Base-by-base conservation (phyloP, 2,888 invertebrate species). In the Dicranocentrus wangi region DNA sequence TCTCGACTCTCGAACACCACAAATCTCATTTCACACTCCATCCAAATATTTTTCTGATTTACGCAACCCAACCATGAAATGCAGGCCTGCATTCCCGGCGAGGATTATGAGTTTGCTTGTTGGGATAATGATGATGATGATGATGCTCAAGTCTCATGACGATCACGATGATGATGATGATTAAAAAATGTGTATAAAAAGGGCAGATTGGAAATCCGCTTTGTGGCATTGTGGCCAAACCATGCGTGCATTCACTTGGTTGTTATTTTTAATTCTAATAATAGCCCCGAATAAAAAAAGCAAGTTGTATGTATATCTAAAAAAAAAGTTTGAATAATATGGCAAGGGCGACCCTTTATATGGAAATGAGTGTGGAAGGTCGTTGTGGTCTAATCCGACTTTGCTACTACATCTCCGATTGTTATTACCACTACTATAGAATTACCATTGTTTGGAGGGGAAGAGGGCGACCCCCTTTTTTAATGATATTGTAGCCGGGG, bases 21-120 rank as follows among this genome's bases (percentile, higher is more conserved):
- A 58, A 58, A 70, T 70, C 69, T 47, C 69, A 70, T 70, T 58
- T 70, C 69, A 70, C 69, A 70, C 69, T 70, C 39, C 55, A 51
- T 68, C 28, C 47, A 68, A 58, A n/a, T 53, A 5, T 8, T n/a
- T n/a, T 61, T 39, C 32, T 61, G 32, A 66, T 66, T 43, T 43
- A 25, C 17, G 10, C 53, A 7, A 53, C 53, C 53, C 5, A 5
- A 53, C 53, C 7, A 58, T 32, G 23, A 65, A 65, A 42, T 63
- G 8, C 39, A 15, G 1, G 13, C 17, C 13, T 70, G 69, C 53
- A 70, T 70, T 23, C n/a, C 32, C 32, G 25, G 7, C 1, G 1
- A 2, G 58, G 58, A 70, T 70, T 55, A 70, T 2, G 5, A 28
- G 17, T 7, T 32, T 3, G 32, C 32, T 42, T 10, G 7, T 42